phyloP scores from a whole-genome alignment of 37 sponge, comb jelly and placozoan genomes.

The Aphrocallistes beatrix region DNA sequence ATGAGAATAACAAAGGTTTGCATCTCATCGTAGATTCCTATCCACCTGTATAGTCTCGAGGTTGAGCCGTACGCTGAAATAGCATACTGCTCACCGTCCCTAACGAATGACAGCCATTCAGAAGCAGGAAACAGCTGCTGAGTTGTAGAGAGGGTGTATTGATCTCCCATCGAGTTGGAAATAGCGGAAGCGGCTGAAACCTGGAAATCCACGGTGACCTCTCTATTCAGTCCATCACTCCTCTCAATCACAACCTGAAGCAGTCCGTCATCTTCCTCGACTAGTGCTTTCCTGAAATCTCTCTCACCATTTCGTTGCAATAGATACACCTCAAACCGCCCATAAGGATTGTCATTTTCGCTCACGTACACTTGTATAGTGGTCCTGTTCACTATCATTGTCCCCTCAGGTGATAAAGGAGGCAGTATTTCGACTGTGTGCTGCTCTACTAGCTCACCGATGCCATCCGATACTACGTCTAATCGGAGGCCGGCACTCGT shows the following conservation, averaged over 20 bases:
- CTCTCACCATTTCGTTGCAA: not conserved
- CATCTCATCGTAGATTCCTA: not conserved
- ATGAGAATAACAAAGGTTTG: not conserved
- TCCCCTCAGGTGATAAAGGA: not conserved
- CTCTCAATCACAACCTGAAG: not conserved
- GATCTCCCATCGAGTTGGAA: not conserved
- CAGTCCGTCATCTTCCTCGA: not conserved
- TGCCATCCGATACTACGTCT: slow-evolving; percentile 36
- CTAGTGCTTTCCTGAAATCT: not conserved
- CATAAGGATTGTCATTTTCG: not conserved
- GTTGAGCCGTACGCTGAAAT: not conserved
- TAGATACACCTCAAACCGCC: not conserved
- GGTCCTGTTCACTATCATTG: not conserved
- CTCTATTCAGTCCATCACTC: not conserved
- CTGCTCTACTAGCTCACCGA: slow-evolving; percentile 30
- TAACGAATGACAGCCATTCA: not conserved
- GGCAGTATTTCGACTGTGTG: not conserved
- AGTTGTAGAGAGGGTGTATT: not conserved
- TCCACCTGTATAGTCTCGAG: not conserved
- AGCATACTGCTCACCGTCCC: not conserved
- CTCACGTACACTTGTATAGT: not conserved
- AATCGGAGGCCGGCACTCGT: slow-evolving; percentile 26
- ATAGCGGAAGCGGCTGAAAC: not conserved
- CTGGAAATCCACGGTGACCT: not conserved
- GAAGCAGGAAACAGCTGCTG: not conserved